Conservation (phyloP, 2,113 vertebrate species). For the Nothocercus nigrocapillus region DNA sequence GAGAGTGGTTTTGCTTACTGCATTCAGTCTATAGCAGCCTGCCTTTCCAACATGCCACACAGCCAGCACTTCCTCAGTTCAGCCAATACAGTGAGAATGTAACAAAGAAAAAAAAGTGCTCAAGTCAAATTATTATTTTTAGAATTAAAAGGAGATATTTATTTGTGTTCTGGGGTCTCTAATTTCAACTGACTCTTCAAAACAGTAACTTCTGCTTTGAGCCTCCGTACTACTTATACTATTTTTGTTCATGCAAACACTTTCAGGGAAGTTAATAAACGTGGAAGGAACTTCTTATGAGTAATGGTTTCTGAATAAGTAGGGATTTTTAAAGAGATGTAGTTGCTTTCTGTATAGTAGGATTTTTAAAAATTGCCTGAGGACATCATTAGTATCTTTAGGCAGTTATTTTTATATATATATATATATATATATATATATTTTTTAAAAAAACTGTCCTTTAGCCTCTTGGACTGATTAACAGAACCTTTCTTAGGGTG, state of each 20-base stretch:
- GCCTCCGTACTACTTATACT: not conserved
- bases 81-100: rapidly evolving
- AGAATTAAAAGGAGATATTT: not conserved
- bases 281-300: not conserved
- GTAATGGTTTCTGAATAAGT: not conserved
- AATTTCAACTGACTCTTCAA: not conserved
- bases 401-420: not conserved
- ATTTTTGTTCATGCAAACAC: not conserved
- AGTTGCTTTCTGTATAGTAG: not conserved
- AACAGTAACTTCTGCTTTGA: not conserved
- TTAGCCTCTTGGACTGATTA: constrained; percentile 24
- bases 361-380: not conserved
- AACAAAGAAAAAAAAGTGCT: rapidly evolving
- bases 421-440: not conserved
- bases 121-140: not conserved
- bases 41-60: not conserved
- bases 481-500: constrained; percentile 7
- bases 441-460: not conserved
- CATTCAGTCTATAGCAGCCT: not conserved
- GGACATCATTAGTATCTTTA: not conserved
- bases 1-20: not conserved
- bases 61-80: not conserved
- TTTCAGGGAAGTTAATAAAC: not conserved
- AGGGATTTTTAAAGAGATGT: not conserved
- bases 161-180: not conserved